Percentiles rank a stretch among this genome's conserved stretches.
These are phyloP conservation scores for Megalopta genalis DNA, from an alignment of 1,140 invertebrate genomes.

Conservation along the genomic window DNA sequence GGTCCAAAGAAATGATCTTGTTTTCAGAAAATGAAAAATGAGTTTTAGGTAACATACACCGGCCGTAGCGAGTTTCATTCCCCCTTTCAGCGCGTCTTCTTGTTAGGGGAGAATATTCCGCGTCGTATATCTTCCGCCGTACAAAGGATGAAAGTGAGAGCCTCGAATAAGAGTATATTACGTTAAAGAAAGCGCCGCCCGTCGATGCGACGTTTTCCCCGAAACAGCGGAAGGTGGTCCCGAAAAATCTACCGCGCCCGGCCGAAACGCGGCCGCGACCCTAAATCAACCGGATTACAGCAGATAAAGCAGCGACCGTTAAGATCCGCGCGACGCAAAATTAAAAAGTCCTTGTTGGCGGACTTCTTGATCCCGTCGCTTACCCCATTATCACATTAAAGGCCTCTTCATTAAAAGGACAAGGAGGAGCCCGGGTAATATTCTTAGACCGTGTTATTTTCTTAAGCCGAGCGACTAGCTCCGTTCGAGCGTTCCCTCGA, in stretches of 20 bases:
- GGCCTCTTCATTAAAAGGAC: conserved; percentile 40
- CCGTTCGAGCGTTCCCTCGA: conserved; percentile 30
- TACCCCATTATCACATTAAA: conserved; percentile 37
- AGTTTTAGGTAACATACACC: not conserved
- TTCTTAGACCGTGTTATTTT: conserved; percentile 41
- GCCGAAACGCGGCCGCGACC: not conserved
- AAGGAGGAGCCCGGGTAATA: conserved; percentile 34
- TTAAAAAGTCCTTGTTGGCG: not conserved
- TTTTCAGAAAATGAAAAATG: not conserved
- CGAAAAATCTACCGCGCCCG: no score
- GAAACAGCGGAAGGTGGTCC: no score
- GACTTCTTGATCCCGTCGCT: conserved; percentile 20
- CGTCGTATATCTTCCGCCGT: not conserved
- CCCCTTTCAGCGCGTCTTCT: not conserved
- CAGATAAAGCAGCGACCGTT: conserved; percentile 3
- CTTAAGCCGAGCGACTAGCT: conserved; percentile 36
- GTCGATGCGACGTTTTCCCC: no score
- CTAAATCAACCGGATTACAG: conserved; percentile 3
- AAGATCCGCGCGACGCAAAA: not conserved
- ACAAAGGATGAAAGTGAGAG: not conserved
- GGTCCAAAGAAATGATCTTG: not conserved
- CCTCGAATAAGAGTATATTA: no score
- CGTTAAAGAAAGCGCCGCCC: no score
- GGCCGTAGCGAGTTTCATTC: not conserved
- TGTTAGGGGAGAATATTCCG: not conserved